phyloP scores from a whole-genome alignment of 2,888 invertebrate genomes.

The Drosophila heteroneura region DNA sequence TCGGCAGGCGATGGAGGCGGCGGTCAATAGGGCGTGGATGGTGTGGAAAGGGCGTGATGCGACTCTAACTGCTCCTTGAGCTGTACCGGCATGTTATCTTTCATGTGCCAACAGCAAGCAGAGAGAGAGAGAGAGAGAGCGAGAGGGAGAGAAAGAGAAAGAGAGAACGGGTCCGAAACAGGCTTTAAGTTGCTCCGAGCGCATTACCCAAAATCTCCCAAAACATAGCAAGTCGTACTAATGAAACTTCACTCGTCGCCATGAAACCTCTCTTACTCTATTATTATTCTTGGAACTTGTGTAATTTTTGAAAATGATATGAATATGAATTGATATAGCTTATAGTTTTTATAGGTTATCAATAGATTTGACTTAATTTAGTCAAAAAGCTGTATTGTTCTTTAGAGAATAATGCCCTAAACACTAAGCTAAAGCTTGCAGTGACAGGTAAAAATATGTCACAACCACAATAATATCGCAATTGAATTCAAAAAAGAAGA shows the following conservation, averaged over 20 bases:
- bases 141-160: no score
- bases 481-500: background rate
- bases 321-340: background rate
- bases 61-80: slow-evolving; percentile 49
- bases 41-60: slow-evolving; percentile 37
- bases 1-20: slow-evolving; percentile 33
- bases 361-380: background rate
- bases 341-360: background rate
- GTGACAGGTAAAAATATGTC: background rate
- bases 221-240: background rate
- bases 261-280: background rate
- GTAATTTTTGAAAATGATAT: background rate
- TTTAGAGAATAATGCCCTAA: no score
- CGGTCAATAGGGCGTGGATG: slow-evolving; percentile 28
- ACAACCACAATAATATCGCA: background rate
- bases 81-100: slow-evolving; percentile 26
- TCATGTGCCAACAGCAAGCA: slow-evolving; percentile 30
- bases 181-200: background rate
- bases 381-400: no score
- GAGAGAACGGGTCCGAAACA: no score
- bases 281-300: background rate
- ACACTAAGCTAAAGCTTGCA: no score
- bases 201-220: background rate
- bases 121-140: background rate
- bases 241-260: background rate